phyloP scores from a whole-genome alignment of 2,113 vertebrate genomes.

The Silurus asotus region DNA sequence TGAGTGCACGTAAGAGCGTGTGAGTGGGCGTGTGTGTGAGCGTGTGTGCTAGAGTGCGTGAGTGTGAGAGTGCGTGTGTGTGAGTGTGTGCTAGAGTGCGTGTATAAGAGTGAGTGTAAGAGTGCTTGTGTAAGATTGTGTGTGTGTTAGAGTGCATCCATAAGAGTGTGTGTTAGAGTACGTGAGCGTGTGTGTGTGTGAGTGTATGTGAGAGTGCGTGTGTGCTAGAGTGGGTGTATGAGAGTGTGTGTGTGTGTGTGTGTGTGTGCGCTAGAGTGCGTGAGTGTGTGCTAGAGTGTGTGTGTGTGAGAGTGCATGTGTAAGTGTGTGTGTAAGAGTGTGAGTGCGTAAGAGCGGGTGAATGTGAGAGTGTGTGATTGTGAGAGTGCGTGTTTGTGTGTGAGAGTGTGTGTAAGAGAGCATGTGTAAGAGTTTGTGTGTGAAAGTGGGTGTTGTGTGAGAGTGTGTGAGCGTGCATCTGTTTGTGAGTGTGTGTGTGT shows the following conservation, averaged over 20 bases:
- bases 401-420: too few species aligned
- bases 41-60: neutral
- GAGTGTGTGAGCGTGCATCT: too few species aligned
- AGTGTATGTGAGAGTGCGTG: neutral
- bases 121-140: neutral
- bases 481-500: too few species aligned
- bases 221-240: too few species aligned
- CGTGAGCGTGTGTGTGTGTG: neutral
- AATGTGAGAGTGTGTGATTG: too few species aligned
- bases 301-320: constrained; percentile 1
- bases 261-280: neutral
- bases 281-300: neutral
- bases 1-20: neutral
- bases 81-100: neutral
- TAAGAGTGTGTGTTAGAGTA: neutral
- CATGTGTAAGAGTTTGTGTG: too few species aligned
- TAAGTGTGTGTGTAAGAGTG: neutral
- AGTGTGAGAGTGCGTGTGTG: neutral
- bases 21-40: neutral
- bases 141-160: neutral
- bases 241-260: neutral
- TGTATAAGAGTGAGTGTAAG: neutral
- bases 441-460: too few species aligned
- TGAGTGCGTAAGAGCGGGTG: too few species aligned
- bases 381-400: too few species aligned